A percentile compares a stretch with the other conserved stretches of the same genome.
Conservation (phyloP, 2,113 vertebrate species). For the Alligator sinensis region DNA sequence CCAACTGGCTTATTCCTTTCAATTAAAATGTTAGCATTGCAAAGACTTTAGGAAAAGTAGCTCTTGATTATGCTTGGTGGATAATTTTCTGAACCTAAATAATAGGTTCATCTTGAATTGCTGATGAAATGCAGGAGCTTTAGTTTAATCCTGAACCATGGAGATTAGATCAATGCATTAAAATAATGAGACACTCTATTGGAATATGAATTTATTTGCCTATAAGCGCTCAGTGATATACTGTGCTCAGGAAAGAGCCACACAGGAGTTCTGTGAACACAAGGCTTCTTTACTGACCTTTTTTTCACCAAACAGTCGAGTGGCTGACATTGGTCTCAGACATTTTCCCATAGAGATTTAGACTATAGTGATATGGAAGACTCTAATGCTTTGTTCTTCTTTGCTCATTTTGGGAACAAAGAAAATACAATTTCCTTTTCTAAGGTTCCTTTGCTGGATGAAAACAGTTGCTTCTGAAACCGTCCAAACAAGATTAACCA, state of each 20-base stretch:
- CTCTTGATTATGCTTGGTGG: not conserved
- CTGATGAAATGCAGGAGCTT: not conserved
- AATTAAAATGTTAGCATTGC: rapidly evolving
- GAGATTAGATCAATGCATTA: not conserved
- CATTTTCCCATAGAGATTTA: rapidly evolving
- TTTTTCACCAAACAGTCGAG: not conserved
- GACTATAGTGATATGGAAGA: not conserved
- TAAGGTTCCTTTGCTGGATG: not conserved
- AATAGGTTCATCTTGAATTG: not conserved
- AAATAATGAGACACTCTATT: rapidly evolving
- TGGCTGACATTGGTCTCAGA: not conserved
- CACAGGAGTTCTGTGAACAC: rapidly evolving
- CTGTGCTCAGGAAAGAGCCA: too few species aligned
- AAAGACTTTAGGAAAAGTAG: not conserved
- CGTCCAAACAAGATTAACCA: not conserved
- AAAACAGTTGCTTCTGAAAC: not conserved
- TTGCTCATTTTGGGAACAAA: not conserved
- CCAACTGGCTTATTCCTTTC: rapidly evolving
- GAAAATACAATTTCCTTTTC: too few species aligned
- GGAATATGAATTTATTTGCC: not conserved
- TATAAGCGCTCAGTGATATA: rapidly evolving
- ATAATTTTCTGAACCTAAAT: not conserved
- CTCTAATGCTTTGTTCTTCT: not conserved
- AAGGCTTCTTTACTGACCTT: not conserved
- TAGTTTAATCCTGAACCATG: not conserved